Percentiles rank a stretch among this genome's conserved stretches.
Evolutionary conservation across 2,888 invertebrate genomes (phyloP).

Genomic region (Apotomis capreana): DNA sequence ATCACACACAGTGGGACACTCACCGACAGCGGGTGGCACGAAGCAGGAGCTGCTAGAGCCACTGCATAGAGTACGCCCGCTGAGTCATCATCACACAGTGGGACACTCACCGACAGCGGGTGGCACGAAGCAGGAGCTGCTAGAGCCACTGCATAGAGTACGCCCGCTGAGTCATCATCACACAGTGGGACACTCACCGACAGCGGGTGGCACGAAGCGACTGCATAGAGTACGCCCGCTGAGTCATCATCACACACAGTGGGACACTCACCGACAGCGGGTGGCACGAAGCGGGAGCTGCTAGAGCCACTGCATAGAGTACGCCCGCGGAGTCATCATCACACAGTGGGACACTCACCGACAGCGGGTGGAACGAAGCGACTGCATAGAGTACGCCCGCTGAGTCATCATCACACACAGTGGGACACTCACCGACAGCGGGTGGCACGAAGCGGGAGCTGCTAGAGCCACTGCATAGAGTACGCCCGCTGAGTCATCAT

Average conservation of each 20-base stretch:
- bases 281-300: slow-evolving; percentile 98
- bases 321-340: too few relatives aligned
- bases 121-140: slow-evolving; percentile 98
- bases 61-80: too few relatives aligned
- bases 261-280: slow-evolving; percentile 93
- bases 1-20: slow-evolving; percentile 64
- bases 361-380: slow-evolving; percentile 99
- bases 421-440: slow-evolving; percentile 91
- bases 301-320: too few relatives aligned
- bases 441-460: slow-evolving; percentile 99
- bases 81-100: too few relatives aligned
- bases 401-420: slow-evolving; percentile 85
- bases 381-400: slow-evolving; percentile 66
- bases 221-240: too few relatives aligned
- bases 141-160: slow-evolving; percentile 75
- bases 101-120: slow-evolving; percentile 87
- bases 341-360: too few relatives aligned
- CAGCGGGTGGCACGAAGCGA: slow-evolving; percentile 99
- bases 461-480: too few relatives aligned
- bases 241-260: too few relatives aligned
- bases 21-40: slow-evolving; percentile 98
- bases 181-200: slow-evolving; percentile 86
- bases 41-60: slow-evolving; percentile 97
- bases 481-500: too few relatives aligned
- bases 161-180: slow-evolving; percentile 88